Base-by-base conservation (phyloP, 2,113 vertebrate genomes). In the Variabilichromis moorii region DNA sequence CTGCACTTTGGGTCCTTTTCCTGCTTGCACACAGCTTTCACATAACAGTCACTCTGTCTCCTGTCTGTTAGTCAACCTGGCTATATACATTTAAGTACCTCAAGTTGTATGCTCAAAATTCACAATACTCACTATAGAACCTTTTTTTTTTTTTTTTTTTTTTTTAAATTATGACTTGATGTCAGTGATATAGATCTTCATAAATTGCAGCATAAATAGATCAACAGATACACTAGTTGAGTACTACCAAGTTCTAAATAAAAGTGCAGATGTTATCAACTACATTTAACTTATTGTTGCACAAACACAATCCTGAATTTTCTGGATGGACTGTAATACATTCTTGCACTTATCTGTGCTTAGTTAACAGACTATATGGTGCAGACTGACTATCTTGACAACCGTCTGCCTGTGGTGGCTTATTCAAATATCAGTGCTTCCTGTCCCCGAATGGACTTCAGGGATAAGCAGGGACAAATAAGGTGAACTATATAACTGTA, bases 311-410 rank as follows among this genome's bases (percentile, higher is more conserved):
- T 35, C 17, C 17, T 35, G 17, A 35, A 63, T 35, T 63, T 63
- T 63, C 17, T 63, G 17, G 17, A n/a, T 19, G 5, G 31, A 19
- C 5, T 63, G 16, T 19, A 63, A 66, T 33, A 33, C 59, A 63
- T 19, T 33, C 59, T 35, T 33, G 16, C 9, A 63, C 59, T 53
- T 53, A 66, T 51, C 61, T 26, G 19, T 79, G 6, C 50, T 42
- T 10, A 99, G 98, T 96, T 99, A 73, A 98, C 98, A 0, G 97
- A 98, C n/a, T 99, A 98, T 98, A 99, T 98, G 98, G 96, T 99
- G 87, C 96, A 98, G 92, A 97, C 97, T 0, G 98, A 98, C 28
- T 99, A 99, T 85, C 96, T 99, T 13, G 97, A 98, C 59, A 99
- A 97, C 92, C 97, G 98, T 40, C 90, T 98, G 92, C 98, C 98